Percentiles rank a stretch among this genome's conserved stretches.
phyloP scores from a whole-genome alignment of 2,888 invertebrate species.

The Protodeltote pygarga region DNA sequence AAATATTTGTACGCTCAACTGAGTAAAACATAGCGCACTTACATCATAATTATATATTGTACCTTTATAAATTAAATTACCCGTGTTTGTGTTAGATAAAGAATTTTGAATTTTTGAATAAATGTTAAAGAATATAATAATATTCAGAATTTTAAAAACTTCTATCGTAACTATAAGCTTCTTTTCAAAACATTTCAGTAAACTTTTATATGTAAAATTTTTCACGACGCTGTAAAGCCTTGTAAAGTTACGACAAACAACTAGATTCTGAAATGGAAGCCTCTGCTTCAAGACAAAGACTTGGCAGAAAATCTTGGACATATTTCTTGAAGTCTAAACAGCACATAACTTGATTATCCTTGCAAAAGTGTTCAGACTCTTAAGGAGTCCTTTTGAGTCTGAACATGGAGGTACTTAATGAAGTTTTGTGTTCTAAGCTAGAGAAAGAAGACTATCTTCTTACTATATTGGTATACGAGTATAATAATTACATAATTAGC shows the following conservation, averaged over 20 bases:
- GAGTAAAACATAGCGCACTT: too few relatives aligned
- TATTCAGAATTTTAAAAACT: not conserved
- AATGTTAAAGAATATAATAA: too few relatives aligned
- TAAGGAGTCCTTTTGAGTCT: too few relatives aligned
- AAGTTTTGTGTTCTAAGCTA: slow-evolving; percentile 16
- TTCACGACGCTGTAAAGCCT: not conserved
- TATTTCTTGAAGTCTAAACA: slow-evolving; percentile 7
- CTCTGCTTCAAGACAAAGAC: not conserved
- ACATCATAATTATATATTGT: too few relatives aligned
- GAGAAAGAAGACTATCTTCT: too few relatives aligned
- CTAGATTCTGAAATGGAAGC: not conserved
- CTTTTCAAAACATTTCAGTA: not conserved
- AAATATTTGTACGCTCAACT: too few relatives aligned
- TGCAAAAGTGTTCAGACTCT: slow-evolving; percentile 14
- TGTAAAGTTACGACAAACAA: not conserved
- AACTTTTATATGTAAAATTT: not conserved
- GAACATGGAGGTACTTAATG: slow-evolving; percentile 1
- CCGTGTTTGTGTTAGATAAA: too few relatives aligned
- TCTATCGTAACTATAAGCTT: not conserved
- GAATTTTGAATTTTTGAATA: too few relatives aligned
- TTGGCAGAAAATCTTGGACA: slow-evolving; percentile 6
- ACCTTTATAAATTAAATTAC: too few relatives aligned
- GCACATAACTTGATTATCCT: slow-evolving; percentile 20
- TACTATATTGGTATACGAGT: too few relatives aligned
- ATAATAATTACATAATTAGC: too few relatives aligned